These are phyloP conservation scores for Dolichoris vasculosae DNA, from an alignment of 1,140 invertebrate species.

Conservation along the genomic window DNA sequence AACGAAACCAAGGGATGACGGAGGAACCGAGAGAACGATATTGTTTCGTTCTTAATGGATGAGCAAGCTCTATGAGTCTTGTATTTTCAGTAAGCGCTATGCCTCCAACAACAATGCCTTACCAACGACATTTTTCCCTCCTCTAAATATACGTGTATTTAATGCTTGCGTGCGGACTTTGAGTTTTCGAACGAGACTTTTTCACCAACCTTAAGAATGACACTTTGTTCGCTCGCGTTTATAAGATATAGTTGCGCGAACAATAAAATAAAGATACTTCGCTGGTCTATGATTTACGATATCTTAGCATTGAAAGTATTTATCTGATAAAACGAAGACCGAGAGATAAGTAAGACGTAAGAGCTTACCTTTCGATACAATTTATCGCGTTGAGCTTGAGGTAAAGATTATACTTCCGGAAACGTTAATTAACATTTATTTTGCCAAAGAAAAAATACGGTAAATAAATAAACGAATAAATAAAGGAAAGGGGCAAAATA, in stretches of 20 bases:
- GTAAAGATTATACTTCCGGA: too few relatives aligned
- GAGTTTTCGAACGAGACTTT: neutral
- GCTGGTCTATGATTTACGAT: neutral
- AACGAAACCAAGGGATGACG: slow-evolving; percentile 8
- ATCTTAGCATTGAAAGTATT: neutral
- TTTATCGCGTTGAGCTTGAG: too few relatives aligned
- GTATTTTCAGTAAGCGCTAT: slow-evolving; percentile 20
- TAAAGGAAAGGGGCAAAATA: neutral
- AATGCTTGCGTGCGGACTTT: neutral
- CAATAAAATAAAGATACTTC: neutral
- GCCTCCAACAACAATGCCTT: slow-evolving; percentile 1
- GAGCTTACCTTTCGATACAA: neutral
- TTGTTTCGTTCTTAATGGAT: slow-evolving; percentile 38
- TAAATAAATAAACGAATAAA: too few relatives aligned
- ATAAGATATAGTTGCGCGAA: neutral
- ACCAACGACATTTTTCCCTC: neutral
- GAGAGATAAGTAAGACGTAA: neutral
- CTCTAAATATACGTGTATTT: neutral
- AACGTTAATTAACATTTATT: neutral
- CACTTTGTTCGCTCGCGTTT: neutral
- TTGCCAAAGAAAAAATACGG: neutral
- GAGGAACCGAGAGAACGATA: neutral
- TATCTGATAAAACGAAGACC: neutral
- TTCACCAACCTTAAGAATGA: neutral
- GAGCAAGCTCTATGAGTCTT: slow-evolving; percentile 33